Conservation (phyloP, 2,888 invertebrate genomes). For the Noctua fimbriata region DNA sequence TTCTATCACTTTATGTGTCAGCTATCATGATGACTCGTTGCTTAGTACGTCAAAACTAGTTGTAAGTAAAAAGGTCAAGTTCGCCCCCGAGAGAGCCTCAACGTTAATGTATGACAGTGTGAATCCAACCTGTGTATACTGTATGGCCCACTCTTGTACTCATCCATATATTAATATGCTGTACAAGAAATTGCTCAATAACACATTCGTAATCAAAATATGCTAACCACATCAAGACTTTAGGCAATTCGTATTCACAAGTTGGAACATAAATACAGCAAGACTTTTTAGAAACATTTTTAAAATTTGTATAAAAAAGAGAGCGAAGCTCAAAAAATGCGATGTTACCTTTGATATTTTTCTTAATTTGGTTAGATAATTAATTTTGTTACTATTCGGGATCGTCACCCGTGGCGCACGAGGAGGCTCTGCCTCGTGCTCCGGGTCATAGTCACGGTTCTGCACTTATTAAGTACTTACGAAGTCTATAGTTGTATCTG, state of each 20-base stretch:
- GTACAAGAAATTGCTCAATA: slow-evolving; percentile 68
- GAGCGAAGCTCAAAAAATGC: slow-evolving; percentile 69
- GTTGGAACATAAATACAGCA: slow-evolving; percentile 55
- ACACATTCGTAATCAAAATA: slow-evolving; percentile 56
- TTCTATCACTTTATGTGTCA: slow-evolving; percentile 89
- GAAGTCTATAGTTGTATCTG: slow-evolving; percentile 76
- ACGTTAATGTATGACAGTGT: slow-evolving; percentile 69
- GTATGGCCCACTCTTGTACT: slow-evolving; percentile 66
- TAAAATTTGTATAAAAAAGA: slow-evolving; percentile 63
- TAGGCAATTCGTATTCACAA: slow-evolving; percentile 59
- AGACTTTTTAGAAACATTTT: slow-evolving; percentile 54
- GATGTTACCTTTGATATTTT: slow-evolving; percentile 69
- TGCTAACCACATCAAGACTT: slow-evolving; percentile 39
- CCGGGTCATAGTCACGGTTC: slow-evolving; percentile 46
- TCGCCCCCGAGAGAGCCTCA: slow-evolving; percentile 78
- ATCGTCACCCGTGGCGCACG: slow-evolving; percentile 38
- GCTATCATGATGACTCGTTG: slow-evolving; percentile 82
- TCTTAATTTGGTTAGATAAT: slow-evolving; percentile 66
- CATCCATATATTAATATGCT: slow-evolving; percentile 64
- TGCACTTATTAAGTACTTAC: slow-evolving; percentile 78
- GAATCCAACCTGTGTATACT: slow-evolving; percentile 70
- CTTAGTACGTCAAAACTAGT: slow-evolving; percentile 68
- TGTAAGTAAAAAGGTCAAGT: slow-evolving; percentile 76
- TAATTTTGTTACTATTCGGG: slow-evolving; percentile 69
- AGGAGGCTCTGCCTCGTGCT: slow-evolving; percentile 1